Conservation (phyloP, 2,797 vertebrate species). For the Scolopax rusticola region DNA sequence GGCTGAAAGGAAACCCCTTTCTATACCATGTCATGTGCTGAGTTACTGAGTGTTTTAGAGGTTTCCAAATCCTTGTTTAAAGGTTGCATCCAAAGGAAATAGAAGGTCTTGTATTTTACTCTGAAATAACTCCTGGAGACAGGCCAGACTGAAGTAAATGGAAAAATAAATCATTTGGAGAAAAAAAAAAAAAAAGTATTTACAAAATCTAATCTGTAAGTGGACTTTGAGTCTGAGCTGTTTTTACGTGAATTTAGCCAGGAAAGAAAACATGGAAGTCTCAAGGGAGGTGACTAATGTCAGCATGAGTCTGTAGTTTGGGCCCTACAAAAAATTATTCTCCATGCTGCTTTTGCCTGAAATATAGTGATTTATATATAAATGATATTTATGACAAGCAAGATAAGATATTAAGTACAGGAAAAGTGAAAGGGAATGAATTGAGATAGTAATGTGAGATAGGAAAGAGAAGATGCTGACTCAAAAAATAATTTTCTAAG, state of each 20-base stretch:
- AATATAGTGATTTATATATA: not conserved
- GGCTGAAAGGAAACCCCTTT: not conserved
- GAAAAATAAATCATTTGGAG: not conserved
- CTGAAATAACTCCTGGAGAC: not conserved
- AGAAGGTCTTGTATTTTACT: not conserved
- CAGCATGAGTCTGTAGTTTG: not conserved
- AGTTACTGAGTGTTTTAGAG: not conserved
- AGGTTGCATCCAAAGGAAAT: not conserved
- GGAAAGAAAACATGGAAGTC: not conserved
- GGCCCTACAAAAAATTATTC: not conserved
- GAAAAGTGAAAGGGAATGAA: not conserved
- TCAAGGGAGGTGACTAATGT: not conserved
- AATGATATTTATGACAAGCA: not conserved
- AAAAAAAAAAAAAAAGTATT: not conserved
- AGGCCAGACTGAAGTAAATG: not conserved
- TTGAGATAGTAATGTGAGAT: not conserved
- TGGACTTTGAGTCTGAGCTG: not conserved
- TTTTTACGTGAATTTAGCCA: not conserved
- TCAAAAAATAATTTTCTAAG: not conserved
- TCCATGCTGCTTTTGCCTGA: not conserved
- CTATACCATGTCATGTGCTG: not conserved
- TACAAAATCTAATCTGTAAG: constrained; percentile 11
- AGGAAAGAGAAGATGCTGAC: not conserved
- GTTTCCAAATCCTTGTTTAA: not conserved
- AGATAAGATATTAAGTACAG: not conserved